Evolutionary conservation across 2,113 vertebrate genomes (phyloP).

Genomic region (Cololabis saira): DNA sequence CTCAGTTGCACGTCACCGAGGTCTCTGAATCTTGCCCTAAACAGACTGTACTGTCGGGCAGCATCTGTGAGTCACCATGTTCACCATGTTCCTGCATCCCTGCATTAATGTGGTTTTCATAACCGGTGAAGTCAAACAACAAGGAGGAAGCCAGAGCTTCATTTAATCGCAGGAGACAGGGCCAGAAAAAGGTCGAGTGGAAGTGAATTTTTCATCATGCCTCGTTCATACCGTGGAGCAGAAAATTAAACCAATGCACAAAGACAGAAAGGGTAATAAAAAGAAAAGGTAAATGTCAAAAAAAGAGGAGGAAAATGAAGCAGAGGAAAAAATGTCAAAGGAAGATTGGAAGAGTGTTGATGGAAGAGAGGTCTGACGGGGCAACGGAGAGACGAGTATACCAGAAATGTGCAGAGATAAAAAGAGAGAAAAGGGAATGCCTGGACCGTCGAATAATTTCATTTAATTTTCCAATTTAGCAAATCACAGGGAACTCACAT

Average conservation of each 20-base stretch:
- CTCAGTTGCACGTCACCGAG: too few species aligned
- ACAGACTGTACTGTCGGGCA: not conserved
- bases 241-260: constrained; percentile 1
- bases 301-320: not conserved
- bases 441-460: too few species aligned
- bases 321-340: not conserved
- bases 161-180: constrained; percentile 32
- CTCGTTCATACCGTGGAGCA: not conserved
- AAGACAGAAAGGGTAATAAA: constrained; percentile 29
- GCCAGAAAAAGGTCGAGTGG: constrained; percentile 18
- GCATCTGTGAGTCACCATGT: constrained; percentile 1
- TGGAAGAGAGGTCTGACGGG: too few species aligned
- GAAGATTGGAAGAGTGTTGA: not conserved
- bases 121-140: constrained; percentile 5
- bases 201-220: constrained; percentile 9
- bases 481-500: too few species aligned
- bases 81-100: constrained; percentile 4
- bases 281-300: constrained; percentile 26
- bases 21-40: too few species aligned
- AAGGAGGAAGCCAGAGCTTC: constrained; percentile 11
- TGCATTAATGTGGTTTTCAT: constrained; percentile 24
- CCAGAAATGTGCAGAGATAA: too few species aligned
- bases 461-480: too few species aligned
- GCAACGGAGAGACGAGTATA: too few species aligned
- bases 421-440: too few species aligned